A percentile compares a stretch with the other conserved stretches of the same genome.
Evolutionary conservation across 92 coral and sea anemone genomes (phyloP).

Genomic region (Phenganax stokvisi): DNA sequence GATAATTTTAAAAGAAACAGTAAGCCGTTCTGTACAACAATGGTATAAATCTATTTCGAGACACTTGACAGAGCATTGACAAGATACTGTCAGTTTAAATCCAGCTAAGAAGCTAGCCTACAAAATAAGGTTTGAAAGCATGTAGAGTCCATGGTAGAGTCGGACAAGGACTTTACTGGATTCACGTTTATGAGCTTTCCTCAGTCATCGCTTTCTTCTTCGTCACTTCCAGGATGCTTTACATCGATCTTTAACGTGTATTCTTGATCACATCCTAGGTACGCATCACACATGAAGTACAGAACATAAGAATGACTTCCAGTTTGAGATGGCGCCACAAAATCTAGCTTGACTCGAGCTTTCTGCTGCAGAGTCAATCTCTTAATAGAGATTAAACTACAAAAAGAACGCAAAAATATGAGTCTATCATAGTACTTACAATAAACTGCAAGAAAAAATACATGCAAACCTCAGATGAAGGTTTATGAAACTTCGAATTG

Average conservation of each 20-base stretch:
- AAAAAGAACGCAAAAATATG: not conserved
- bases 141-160: no score
- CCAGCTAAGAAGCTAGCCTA: no score
- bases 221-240: constrained; percentile 80
- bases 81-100: no score
- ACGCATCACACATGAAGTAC: constrained; percentile 98
- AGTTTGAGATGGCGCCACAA: constrained; percentile 84
- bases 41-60: no score
- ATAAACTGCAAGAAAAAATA: not conserved
- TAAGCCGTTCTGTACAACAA: no score
- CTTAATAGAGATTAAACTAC: constrained; percentile 87
- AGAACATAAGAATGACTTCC: constrained; percentile 80
- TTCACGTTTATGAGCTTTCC: constrained; percentile 6
- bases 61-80: no score
- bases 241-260: constrained; percentile 89
- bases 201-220: constrained; percentile 54
- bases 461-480: not conserved
- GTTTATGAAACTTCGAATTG: not conserved
- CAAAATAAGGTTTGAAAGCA: no score
- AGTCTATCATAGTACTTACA: not conserved
- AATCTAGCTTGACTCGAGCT: constrained; percentile 91
- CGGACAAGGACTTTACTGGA: no score
- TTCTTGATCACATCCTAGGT: constrained; percentile 99
- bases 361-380: constrained; percentile 96
- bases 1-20: no score